Base-by-base conservation (phyloP, 2,113 vertebrate species). In the Chamaetylas fuelleborni region DNA sequence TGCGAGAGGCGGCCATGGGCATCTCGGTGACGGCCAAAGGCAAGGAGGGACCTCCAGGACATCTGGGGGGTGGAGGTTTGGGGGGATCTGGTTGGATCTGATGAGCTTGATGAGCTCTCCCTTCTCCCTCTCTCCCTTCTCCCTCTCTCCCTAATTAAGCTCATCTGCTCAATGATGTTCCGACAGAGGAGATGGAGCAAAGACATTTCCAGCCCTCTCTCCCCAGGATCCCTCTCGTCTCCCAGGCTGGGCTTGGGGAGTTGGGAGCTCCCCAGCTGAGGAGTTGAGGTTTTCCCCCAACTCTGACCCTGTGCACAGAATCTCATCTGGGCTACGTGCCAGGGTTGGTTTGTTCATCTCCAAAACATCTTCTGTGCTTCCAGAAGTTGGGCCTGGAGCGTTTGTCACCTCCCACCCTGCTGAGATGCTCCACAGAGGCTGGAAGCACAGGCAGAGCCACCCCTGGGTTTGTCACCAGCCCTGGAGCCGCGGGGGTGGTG, bases 1-100 rank as follows among this genome's bases (percentile, higher is more conserved):
- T 99, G 51, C 97, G 99, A 0, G 99, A 99, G 91, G 98, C 99
- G 1, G 97, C 99, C 84, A 99, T 99, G 99, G 99, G 99, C 56
- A 97, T 99, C 78, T 98, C 99, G 2, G 98, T 99, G 94, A 98
- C 98, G 0, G 98, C 98, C n/a, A 99, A 99, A 99, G 99, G 99
- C 98, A 97, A 97, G 97, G 86, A 81, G 36, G 19, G 29, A 19
- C 13, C 47, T 24, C 23, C 47, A 24, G 47, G 11, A 23, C 14
- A 25, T 26, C 48, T 9, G 50, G 51, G 57, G 74, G 8, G 7
- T 3, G 20, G 9, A 23, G 9, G 4, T 34, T 57, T 20, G 40
- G 53, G 38, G n/a, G 31, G 16, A 14, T 14, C 31, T 14, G 29
- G 15, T 11, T 50, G 48, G 48, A 20, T 47, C 23, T 47, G 45